Conservation (phyloP, 1,140 invertebrate genomes). For the Chelonus insularis region DNA sequence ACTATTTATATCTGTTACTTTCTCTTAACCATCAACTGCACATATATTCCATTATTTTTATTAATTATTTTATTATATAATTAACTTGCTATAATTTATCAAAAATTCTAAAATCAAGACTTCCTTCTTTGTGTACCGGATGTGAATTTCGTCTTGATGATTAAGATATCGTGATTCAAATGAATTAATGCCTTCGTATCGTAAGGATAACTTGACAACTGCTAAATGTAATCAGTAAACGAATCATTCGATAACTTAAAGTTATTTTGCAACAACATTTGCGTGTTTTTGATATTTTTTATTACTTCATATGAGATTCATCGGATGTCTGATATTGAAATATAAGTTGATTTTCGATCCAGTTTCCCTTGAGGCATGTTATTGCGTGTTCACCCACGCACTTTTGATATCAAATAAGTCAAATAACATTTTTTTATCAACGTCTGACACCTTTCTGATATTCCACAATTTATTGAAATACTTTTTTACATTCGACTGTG, state of each 20-base stretch:
- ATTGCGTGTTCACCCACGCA: slow-evolving; percentile 25
- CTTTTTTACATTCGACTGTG: too few species aligned
- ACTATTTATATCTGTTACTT: too few species aligned
- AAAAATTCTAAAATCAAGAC: too few species aligned
- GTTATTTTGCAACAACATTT: slow-evolving; percentile 12
- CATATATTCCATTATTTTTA: too few species aligned
- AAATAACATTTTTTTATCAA: neutral
- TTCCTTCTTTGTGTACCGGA: slow-evolving; percentile 29
- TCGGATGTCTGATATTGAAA: neutral
- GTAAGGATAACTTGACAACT: neutral
- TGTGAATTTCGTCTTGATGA: slow-evolving; percentile 31
- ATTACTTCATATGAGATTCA: neutral
- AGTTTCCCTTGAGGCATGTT: slow-evolving; percentile 29
- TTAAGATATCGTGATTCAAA: slow-evolving; percentile 38
- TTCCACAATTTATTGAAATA: too few species aligned
- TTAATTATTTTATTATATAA: too few species aligned
- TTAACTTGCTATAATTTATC: too few species aligned
- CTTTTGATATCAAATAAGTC: neutral
- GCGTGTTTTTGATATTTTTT: slow-evolving; percentile 15
- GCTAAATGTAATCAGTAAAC: neutral
- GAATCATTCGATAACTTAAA: neutral
- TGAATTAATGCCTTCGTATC: slow-evolving; percentile 29
- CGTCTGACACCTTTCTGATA: too few species aligned
- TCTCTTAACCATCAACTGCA: too few species aligned
- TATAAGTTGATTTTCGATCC: slow-evolving; percentile 19